Evolutionary conservation across 1,140 invertebrate species (phyloP).

Genomic region (Drosophila eugracilis): DNA sequence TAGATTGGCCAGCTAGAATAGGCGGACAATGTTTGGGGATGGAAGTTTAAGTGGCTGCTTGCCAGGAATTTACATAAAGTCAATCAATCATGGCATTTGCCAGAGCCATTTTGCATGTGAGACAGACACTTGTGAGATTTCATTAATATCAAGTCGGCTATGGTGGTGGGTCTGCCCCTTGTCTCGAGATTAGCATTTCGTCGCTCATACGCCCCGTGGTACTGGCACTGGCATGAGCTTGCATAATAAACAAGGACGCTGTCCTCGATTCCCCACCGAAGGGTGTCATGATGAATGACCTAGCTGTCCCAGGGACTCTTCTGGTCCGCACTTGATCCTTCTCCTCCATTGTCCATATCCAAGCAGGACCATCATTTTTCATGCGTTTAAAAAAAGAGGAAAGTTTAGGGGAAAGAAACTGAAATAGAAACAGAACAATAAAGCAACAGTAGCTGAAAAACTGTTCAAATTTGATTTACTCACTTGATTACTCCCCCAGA

Average conservation of each 20-base stretch:
- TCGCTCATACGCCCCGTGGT: constrained; percentile 66
- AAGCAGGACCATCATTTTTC: constrained; percentile 72
- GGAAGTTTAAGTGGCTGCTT: constrained; percentile 69
- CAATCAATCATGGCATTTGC: constrained; percentile 79
- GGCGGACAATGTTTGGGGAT: constrained; percentile 2
- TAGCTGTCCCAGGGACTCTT: constrained; percentile 23
- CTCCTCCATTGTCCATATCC: constrained; percentile 23
- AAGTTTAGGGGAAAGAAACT: not conserved
- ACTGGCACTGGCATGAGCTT: constrained; percentile 63
- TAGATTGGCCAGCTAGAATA: constrained; percentile 36
- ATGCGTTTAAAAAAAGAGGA: constrained; percentile 70
- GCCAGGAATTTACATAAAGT: constrained; percentile 79
- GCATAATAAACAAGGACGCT: constrained; percentile 73
- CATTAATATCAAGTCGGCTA: constrained; percentile 72
- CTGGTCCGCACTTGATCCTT: constrained; percentile 25
- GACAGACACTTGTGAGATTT: constrained; percentile 72
- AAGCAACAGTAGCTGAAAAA: constrained; percentile 58
- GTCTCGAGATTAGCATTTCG: constrained; percentile 74
- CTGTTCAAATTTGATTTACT: constrained; percentile 83
- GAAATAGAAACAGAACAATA: constrained; percentile 1
- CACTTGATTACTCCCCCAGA: constrained; percentile 69
- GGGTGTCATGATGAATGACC: constrained; percentile 82
- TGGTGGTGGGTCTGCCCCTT: constrained; percentile 25
- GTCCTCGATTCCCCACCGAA: constrained; percentile 35
- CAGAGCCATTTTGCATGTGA: constrained; percentile 72